These are phyloP conservation scores for Cylas formicarius DNA, from an alignment of 1,140 invertebrate genomes.

Conservation along the genomic window DNA sequence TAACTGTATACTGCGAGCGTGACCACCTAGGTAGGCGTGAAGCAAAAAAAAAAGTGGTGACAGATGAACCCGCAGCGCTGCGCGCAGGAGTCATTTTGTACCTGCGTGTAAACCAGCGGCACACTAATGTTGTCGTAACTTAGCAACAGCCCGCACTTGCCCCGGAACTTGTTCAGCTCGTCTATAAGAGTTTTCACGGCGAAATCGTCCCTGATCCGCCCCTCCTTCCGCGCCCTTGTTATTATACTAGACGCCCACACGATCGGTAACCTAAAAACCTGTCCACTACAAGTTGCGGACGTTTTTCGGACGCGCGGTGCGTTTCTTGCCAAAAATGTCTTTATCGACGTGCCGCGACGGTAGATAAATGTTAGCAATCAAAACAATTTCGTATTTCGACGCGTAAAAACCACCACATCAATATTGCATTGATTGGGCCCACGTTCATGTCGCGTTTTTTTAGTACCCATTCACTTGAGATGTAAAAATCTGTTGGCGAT, in stretches of 20 bases:
- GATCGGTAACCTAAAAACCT: constrained; percentile 63
- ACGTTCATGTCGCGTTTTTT: no score
- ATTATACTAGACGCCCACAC: constrained; percentile 89
- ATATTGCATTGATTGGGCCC: no score
- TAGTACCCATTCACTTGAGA: no score
- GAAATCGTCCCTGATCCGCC: constrained; percentile 85
- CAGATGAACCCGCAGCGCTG: background rate
- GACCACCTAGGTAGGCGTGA: constrained; percentile 58
- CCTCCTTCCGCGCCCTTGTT: constrained; percentile 80
- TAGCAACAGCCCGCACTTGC: constrained; percentile 70
- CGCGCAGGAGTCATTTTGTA: no score
- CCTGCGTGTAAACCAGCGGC: constrained; percentile 89
- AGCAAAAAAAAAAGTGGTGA: constrained; percentile 6
- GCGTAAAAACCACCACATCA: no score
- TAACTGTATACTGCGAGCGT: constrained; percentile 88
- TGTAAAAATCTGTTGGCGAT: no score
- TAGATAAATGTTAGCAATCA: no score
- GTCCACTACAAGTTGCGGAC: no score
- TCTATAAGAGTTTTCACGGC: constrained; percentile 87
- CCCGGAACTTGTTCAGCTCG: constrained; percentile 81
- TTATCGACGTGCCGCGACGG: no score
- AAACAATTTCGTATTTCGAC: no score
- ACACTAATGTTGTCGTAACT: constrained; percentile 89
- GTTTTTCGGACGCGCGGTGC: no score
- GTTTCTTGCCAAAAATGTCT: no score